Evolutionary conservation across 2,797 vertebrate genomes (phyloP).

Genomic region (Harpagifer antarcticus): DNA sequence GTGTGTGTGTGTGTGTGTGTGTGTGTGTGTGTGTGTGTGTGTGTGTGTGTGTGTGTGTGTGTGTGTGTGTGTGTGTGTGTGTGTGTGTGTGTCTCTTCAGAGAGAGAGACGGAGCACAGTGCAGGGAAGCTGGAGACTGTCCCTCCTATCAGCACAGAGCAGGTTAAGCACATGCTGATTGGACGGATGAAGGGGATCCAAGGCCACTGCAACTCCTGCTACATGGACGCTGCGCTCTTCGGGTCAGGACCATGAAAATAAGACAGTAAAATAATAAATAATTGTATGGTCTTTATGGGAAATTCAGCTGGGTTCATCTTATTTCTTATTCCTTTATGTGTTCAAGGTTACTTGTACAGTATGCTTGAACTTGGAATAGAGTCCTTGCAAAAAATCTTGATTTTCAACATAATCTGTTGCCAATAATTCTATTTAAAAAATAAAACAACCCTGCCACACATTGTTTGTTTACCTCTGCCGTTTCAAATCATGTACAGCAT

Average conservation of each 20-base stretch:
- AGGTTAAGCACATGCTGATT: constrained; percentile 78
- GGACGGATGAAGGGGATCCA: constrained; percentile 92
- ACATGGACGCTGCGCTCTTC: constrained; percentile 93
- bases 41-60: background rate
- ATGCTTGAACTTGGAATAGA: too few species aligned
- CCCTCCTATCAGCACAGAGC: constrained; percentile 82
- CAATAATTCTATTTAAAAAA: too few species aligned
- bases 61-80: constrained; percentile 16
- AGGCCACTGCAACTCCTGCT: constrained; percentile 95
- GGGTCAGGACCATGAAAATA: constrained; percentile 78
- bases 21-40: background rate
- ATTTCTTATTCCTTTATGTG: background rate
- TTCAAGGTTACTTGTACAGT: too few species aligned
- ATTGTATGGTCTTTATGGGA: background rate
- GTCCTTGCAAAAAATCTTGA: too few species aligned
- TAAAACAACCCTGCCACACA: too few species aligned
- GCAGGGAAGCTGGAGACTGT: constrained; percentile 57
- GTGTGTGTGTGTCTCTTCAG: constrained; percentile 60
- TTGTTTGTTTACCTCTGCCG: too few species aligned
- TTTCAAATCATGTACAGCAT: background rate
- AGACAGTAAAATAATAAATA: background rate
- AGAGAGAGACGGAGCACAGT: background rate
- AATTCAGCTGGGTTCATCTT: background rate
- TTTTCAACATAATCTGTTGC: too few species aligned
- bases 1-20: background rate